A percentile compares a stretch with the other conserved stretches of the same genome.
phyloP scores from a whole-genome alignment of 2,113 vertebrate genomes.

The Dermatemys mawii region DNA sequence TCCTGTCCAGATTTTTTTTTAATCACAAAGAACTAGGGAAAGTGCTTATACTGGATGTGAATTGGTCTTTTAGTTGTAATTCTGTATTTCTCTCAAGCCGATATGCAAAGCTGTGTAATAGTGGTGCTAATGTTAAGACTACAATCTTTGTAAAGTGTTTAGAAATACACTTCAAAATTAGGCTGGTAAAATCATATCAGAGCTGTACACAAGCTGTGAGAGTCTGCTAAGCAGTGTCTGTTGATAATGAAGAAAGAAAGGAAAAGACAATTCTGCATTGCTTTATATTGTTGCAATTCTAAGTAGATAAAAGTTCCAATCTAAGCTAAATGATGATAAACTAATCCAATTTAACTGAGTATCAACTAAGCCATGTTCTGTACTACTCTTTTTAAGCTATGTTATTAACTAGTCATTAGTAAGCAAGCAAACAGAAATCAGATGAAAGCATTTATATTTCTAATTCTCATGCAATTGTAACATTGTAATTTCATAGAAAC shows the following conservation, averaged over 20 bases:
- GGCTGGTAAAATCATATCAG: background rate
- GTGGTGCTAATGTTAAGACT: background rate
- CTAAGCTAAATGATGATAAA: background rate
- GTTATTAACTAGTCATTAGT: background rate
- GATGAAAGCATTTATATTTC: background rate
- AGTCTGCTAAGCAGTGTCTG: accelerated
- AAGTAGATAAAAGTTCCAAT: background rate
- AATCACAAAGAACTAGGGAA: background rate
- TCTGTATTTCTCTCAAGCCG: background rate
- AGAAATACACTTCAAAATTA: background rate
- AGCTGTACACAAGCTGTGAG: background rate
- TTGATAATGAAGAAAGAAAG: accelerated
- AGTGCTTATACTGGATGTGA: background rate
- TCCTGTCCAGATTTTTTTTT: background rate
- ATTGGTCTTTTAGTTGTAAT: background rate
- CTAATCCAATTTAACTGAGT: background rate
- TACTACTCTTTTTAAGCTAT: background rate
- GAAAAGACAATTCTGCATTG: background rate
- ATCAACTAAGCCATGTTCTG: background rate
- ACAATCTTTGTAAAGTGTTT: background rate
- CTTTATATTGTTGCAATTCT: background rate
- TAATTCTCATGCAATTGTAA: background rate
- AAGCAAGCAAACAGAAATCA: background rate
- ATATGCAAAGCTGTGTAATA: background rate
- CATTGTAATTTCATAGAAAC: background rate